Conservation (phyloP, 1,140 invertebrate species). For the Tetraneura akinire region DNA sequence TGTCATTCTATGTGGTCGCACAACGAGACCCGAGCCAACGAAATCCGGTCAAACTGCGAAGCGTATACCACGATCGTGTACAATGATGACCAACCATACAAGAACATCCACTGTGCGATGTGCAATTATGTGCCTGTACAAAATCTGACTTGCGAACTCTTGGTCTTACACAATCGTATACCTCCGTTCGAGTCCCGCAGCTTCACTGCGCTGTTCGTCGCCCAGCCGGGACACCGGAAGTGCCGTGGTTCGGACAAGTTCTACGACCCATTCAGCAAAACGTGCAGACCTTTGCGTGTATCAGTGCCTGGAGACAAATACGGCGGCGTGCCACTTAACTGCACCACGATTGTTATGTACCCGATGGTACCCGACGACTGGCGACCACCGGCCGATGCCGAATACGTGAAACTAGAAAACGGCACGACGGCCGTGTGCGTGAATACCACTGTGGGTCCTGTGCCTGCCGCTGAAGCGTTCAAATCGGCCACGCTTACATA, state of each 20-base stretch:
- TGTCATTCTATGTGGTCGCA: conserved; percentile 59
- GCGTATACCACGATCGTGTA: conserved; percentile 61
- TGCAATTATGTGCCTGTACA: conserved; percentile 62
- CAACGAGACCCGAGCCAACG: conserved; percentile 56
- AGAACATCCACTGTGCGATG: conserved; percentile 65
- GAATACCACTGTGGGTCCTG: neutral
- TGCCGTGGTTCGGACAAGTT: conserved; percentile 56
- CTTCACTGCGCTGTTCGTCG: conserved; percentile 17
- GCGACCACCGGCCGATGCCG: conserved; percentile 16
- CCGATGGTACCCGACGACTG: neutral
- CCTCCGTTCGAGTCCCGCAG: conserved; percentile 58
- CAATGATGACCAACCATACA: conserved; percentile 58
- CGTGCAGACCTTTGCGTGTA: conserved; percentile 57
- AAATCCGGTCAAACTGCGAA: conserved; percentile 57
- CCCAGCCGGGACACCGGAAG: neutral
- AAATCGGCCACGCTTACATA: conserved; percentile 61
- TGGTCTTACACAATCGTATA: conserved; percentile 53
- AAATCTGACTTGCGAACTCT: conserved; percentile 57
- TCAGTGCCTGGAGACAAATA: neutral
- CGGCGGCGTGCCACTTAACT: neutral
- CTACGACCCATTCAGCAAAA: conserved; percentile 63
- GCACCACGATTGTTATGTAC: neutral
- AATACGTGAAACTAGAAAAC: conserved; percentile 53
- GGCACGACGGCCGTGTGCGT: conserved; percentile 53
- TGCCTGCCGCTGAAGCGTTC: conserved; percentile 2